Evolutionary conservation across 2,888 invertebrate genomes (phyloP), one percentile per base, ranked within the genome.

Genomic region (Caenorhabditis macrosperma): DNA sequence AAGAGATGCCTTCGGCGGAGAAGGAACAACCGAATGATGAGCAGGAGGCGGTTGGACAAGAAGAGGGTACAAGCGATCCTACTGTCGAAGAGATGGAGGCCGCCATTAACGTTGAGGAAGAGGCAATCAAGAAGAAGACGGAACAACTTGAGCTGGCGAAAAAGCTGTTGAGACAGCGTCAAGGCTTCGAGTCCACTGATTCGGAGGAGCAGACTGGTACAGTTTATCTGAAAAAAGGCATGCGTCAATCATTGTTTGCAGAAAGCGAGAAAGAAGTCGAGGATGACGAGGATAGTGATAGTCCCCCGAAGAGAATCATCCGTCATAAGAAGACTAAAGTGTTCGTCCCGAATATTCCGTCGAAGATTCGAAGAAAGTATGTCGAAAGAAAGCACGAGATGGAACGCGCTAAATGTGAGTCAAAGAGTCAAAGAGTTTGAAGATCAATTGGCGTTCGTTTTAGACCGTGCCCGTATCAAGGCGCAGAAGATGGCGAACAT

Each of bases 381-480:
- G 17, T 64, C 6, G 64, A 74, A 28, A 38, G 44, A 20, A 75
- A 67, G 15, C 33, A 52, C 4, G 46, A 46, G n/a, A 20, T 60
- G 52, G 54, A 75, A n/a, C 59, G 60, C 3, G 15, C 46, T 0
- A 66, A 60, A 17, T 30, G 75, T 67, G 17, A 67, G 67, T 57
- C n/a, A 44, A 9, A n/a, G 3, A 15, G 7, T 22, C n/a, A 2
- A 17, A 22, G 2, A 50, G 17, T 10, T n/a, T n/a, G n/a, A n/a
- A n/a, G n/a, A n/a, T n/a, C n/a, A n/a, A n/a, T n/a, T n/a, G n/a
- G n/a, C n/a, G n/a, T n/a, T n/a, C n/a, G n/a, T 54, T 54, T 22
- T 55, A 61, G 71, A 35, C 2, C 63, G 57, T 33, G 44, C 46
- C 15, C 63, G 63, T 15, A 22, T 61, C 55, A 55, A 55, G 22